Base-by-base conservation (phyloP, 2,113 vertebrate genomes). In the Rhodinocichla rosea region DNA sequence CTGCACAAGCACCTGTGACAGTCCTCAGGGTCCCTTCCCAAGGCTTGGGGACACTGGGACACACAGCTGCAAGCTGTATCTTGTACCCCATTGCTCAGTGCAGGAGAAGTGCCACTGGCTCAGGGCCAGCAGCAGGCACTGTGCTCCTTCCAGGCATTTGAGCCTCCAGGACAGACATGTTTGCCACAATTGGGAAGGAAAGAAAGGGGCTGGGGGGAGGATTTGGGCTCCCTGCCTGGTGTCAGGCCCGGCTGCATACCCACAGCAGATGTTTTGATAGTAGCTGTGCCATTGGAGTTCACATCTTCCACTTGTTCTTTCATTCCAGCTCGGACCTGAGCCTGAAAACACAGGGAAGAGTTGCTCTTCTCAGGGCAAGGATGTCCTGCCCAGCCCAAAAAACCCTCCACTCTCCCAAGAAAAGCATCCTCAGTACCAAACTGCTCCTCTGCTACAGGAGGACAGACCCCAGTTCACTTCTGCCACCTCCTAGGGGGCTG, bases 271-370 rank as follows among this genome's bases (percentile, higher is more conserved):
- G 40, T 55, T 92, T 92, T 79, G 40, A 71, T 94, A 91, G 86
- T 80, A 90, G 78, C 69, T 23, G 52, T 71, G 53, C 70, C 90
- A 33, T 1, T 70, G 59, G 84, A 28, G 53, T 32, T 42, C 53
- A 55, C 8, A 2, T 50, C 40, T 67, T 85, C 93, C 52, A 92
- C 49, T 7, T n/a, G 74, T 81, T 63, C 71, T 52, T 94, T 92
- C 57, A 85, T 33, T 33, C 97, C 97, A 56, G 95, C 96, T 89
- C 95, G 95, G 49, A 97, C 80, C 22, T 97, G 97, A 84, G 98
- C 98, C 98, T 98, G 70, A 74, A 92, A 95, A 45, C 75, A 94
- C 70, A 63, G 0, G 3, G 35, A 52, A 57, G 18, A 15, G 53
- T 60, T 89, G 57, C 11, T 82, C 40, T 86, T 77, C 67, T 50